Percentiles rank a stretch among this genome's conserved stretches.
Evolutionary conservation across 2,113 vertebrate genomes (phyloP).

Genomic region (Phasianus colchicus): DNA sequence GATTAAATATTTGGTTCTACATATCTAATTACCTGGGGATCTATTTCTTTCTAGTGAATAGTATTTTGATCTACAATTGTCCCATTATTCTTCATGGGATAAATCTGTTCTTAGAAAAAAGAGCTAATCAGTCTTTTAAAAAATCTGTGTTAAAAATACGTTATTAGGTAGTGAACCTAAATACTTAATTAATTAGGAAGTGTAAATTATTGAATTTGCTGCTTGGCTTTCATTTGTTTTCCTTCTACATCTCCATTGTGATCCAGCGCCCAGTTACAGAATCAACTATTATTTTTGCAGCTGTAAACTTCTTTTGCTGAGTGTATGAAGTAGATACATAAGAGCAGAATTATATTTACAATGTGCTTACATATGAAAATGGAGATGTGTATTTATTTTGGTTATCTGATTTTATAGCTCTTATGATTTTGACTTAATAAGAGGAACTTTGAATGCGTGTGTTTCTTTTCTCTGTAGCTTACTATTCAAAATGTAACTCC

Average conservation of each 20-base stretch:
- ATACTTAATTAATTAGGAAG: neutral
- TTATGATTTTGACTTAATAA: neutral
- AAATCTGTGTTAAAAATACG: neutral
- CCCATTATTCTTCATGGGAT: neutral
- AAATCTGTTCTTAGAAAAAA: neutral
- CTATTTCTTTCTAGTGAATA: neutral
- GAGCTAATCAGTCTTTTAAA: neutral
- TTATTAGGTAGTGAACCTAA: neutral
- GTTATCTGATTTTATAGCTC: neutral
- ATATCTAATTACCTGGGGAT: neutral
- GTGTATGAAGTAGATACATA: neutral
- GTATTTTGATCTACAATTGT: neutral
- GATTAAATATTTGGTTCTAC: neutral
- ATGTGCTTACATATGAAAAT: neutral
- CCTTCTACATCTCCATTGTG: neutral
- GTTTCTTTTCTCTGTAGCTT: neutral
- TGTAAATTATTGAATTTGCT: neutral
- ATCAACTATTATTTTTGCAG: neutral
- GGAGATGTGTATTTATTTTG: neutral
- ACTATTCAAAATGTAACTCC: neutral
- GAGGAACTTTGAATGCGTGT: no score
- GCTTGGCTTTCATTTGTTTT: neutral
- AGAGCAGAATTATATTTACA: neutral
- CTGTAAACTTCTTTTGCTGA: neutral
- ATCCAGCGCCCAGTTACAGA: neutral